phyloP scores from a whole-genome alignment of 2,888 invertebrate genomes.

The Agrochola lota region DNA sequence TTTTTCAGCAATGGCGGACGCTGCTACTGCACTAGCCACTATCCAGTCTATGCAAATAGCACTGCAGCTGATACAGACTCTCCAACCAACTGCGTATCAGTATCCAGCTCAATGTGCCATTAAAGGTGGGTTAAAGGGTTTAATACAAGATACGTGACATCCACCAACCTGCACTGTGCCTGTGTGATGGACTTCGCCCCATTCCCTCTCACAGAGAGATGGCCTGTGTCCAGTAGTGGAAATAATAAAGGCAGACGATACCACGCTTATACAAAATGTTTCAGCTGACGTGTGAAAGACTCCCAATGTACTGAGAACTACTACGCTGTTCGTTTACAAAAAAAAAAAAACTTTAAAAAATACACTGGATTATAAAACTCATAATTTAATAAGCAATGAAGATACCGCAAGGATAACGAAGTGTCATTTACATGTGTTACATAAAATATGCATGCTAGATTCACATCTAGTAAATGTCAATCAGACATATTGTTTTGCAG shows the following conservation, averaged over 20 bases:
- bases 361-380: background rate
- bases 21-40: slow-evolving; percentile 20
- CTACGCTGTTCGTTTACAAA: too few relatives aligned
- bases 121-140: background rate
- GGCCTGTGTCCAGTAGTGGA: background rate
- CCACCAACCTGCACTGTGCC: background rate
- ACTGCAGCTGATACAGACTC: slow-evolving; percentile 19
- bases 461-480: too few relatives aligned
- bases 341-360: background rate
- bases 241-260: too few relatives aligned
- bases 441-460: too few relatives aligned
- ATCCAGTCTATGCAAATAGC: slow-evolving; percentile 35
- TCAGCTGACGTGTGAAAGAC: too few relatives aligned
- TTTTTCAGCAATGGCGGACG: slow-evolving; percentile 23
- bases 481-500: too few relatives aligned
- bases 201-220: background rate
- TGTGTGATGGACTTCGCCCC: background rate
- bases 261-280: too few relatives aligned
- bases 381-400: too few relatives aligned
- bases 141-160: background rate
- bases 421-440: too few relatives aligned
- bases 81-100: slow-evolving; percentile 7
- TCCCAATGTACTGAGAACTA: too few relatives aligned
- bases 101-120: slow-evolving; percentile 15
- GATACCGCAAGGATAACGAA: too few relatives aligned